Evolutionary conservation across 2,113 vertebrate genomes (phyloP), one percentile per base, ranked within the genome.

Genomic region (Stigmatopora nigra): DNA sequence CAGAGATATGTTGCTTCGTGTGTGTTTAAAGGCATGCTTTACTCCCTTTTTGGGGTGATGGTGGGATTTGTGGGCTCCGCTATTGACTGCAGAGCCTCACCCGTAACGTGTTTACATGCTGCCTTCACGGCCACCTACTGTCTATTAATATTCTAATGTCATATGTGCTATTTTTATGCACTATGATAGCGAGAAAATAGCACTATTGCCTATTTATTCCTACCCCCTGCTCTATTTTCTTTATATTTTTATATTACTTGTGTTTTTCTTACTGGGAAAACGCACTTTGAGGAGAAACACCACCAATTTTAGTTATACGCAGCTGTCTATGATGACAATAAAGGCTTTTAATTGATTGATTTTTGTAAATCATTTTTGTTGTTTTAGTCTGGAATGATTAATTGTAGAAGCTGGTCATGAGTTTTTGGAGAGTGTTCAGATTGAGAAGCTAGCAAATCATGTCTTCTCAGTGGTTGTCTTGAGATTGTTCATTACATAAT

Each of bases 51-150:
- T 20, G 10, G n/a, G 19, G 44, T 9, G 20, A 8, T 36, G 53
- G 66, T 71, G 51, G 66, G 78, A 68, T 68, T 68, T 67, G 11
- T 45, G 22, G 25, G 25, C 68, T 12, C 11, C 38, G 15, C 15
- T 55, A 73, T 48, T 38, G 64, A 46, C 70, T 69, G 78, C 73
- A 71, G 72, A 80, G 79, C 82, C 82, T 84, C 84, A 76, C 73
- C 84, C 72, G 74, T 72, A 70, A 61, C 70, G 78, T 83, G 81
- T 81, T 82, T 83, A 82, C 82, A 82, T 75, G 64, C 58, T 35
- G 15, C 49, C 55, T 52, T 64, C 20, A 36, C 69, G 61, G 65
- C 66, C 69, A 73, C 13, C 58, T 20, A 46, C 44, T 14, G 60
- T 8, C 44, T 2, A 41, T 44, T 5, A 59, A 41, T 12, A 36